Percentiles rank a stretch among this genome's conserved stretches.
phyloP scores from a whole-genome alignment of 2,797 vertebrate species.

The Gambusia yucatana region DNA sequence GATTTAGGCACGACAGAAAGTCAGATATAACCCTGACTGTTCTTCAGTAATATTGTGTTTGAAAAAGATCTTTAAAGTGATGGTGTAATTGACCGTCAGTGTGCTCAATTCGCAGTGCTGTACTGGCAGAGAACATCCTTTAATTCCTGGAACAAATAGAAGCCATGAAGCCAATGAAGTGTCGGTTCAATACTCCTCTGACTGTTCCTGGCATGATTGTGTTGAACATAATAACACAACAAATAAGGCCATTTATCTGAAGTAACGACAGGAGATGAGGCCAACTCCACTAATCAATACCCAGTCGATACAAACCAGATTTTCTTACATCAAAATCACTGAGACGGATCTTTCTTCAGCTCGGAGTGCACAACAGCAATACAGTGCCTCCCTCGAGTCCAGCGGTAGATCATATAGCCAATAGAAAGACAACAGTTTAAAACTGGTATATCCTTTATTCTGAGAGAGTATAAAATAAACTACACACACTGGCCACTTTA shows the following conservation, averaged over 20 bases:
- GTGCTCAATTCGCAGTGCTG: conserved; percentile 37
- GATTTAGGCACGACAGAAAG: conserved; percentile 59
- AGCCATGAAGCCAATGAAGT: conserved; percentile 76
- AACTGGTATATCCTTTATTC: conserved; percentile 39
- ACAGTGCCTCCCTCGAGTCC: conserved; percentile 61
- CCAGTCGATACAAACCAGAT: conserved; percentile 79
- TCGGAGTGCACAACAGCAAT: conserved; percentile 71
- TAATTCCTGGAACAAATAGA: conserved; percentile 75
- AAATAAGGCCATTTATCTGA: conserved; percentile 81
- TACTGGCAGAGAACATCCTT: conserved; percentile 57
- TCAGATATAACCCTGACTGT: conserved; percentile 24
- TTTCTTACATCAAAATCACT: conserved; percentile 83
- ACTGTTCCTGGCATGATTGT: conserved; percentile 79
- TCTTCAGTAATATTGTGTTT: conserved; percentile 42
- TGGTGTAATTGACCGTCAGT: conserved; percentile 57
- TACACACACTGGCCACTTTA: conserved; percentile 1
- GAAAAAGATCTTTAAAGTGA: conserved; percentile 54
- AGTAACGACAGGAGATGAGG: conserved; percentile 79
- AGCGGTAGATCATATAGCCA: conserved; percentile 60
- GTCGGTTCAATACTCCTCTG: conserved; percentile 78
- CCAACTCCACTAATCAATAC: conserved; percentile 72
- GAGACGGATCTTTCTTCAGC: conserved; percentile 74
- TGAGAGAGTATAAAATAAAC: conserved; percentile 45
- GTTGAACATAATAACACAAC: conserved; percentile 84
- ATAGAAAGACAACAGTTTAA: conserved; percentile 48